Percentiles rank a stretch among this genome's conserved stretches.
phyloP scores from a whole-genome alignment of 2,888 invertebrate species.

The Oscheius sp. region DNA sequence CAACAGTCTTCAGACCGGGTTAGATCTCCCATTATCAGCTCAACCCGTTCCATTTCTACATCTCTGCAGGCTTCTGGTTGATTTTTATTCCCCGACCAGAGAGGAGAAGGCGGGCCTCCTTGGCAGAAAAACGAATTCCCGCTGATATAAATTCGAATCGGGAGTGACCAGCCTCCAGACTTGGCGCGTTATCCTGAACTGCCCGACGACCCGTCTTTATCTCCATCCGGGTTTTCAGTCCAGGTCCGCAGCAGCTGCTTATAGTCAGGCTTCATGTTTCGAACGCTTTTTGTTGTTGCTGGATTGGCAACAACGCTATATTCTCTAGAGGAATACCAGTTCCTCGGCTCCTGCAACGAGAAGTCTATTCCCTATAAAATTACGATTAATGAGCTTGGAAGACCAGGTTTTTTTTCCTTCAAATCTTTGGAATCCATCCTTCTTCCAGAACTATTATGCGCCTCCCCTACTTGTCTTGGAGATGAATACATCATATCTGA shows the following conservation, averaged over 20 bases:
- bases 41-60: no score
- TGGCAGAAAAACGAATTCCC: background rate
- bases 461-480: slow-evolving; percentile 54
- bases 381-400: slow-evolving; percentile 51
- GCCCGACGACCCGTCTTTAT: slow-evolving; percentile 13
- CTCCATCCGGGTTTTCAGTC: slow-evolving; percentile 12
- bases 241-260: background rate
- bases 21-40: no score
- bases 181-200: slow-evolving; percentile 12
- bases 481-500: slow-evolving; percentile 22
- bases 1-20: no score
- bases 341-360: slow-evolving; percentile 44
- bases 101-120: background rate
- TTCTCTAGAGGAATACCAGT: slow-evolving; percentile 17
- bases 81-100: slow-evolving; percentile 10
- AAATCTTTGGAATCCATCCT: background rate
- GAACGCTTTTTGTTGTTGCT: background rate
- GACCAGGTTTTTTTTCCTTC: slow-evolving; percentile 44
- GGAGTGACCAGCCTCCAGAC: background rate
- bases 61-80: background rate
- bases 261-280: background rate
- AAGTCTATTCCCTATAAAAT: slow-evolving; percentile 55
- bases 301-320: background rate
- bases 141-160: slow-evolving; percentile 7
- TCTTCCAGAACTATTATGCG: slow-evolving; percentile 44